Percentiles rank a stretch among this genome's conserved stretches.
Evolutionary conservation across 2,113 vertebrate species (phyloP).

Genomic region (Aspiorhynchus laticeps): DNA sequence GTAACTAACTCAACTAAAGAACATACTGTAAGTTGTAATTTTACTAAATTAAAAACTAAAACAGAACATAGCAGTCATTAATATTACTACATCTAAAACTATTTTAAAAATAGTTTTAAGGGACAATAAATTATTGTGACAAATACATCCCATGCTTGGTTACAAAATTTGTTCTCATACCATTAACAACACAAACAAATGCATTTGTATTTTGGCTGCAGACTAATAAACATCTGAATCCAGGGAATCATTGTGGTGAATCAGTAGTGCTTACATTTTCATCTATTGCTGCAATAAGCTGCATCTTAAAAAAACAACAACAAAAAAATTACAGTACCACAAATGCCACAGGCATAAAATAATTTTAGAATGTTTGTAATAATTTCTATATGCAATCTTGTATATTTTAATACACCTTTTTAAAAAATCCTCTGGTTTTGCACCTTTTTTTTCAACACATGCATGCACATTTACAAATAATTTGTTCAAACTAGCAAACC

Average conservation of each 20-base stretch:
- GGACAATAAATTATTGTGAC: conserved; percentile 58
- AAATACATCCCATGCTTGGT: conserved; percentile 58
- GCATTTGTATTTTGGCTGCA: conserved; percentile 59
- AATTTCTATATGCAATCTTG: conserved; percentile 9
- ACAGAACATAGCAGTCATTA: conserved; percentile 20
- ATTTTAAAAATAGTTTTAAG: conserved; percentile 61
- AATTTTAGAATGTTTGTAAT: not conserved
- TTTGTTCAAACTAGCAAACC: conserved; percentile 30
- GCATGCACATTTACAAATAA: not conserved
- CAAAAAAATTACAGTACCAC: conserved; percentile 9
- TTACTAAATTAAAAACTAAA: not conserved
- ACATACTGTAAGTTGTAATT: not conserved
- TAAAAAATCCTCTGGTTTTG: not conserved
- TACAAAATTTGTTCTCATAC: conserved; percentile 50
- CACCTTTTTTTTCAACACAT: conserved; percentile 27
- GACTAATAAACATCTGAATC: conserved; percentile 33
- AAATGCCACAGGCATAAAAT: conserved; percentile 17
- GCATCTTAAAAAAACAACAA: conserved; percentile 31
- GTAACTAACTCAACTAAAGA: conserved; percentile 44
- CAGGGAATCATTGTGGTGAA: not conserved
- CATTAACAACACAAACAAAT: conserved; percentile 53
- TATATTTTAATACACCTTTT: conserved; percentile 9
- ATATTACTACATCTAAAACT: conserved; percentile 48
- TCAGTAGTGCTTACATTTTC: conserved; percentile 27
- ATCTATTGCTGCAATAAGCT: conserved; percentile 68